Evolutionary conservation across 64 coral and sea anemone genomes (phyloP).

Genomic region (Acropora tenuis): DNA sequence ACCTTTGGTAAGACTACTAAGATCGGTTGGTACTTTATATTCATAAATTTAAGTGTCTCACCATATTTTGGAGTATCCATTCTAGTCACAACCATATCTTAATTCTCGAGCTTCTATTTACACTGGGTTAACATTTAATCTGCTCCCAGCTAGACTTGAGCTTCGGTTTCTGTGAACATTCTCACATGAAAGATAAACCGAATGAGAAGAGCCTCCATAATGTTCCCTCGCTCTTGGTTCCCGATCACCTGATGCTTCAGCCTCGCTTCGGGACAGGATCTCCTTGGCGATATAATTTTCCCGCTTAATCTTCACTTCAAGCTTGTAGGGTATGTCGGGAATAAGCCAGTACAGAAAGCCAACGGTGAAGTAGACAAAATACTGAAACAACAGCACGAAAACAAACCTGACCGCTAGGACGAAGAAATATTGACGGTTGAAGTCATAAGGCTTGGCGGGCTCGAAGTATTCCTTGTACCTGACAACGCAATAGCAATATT

Average conservation of each 20-base stretch:
- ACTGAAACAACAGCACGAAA: constrained; percentile 94
- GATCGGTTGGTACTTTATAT: too few relatives aligned
- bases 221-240: constrained; percentile 9
- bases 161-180: constrained; percentile 35
- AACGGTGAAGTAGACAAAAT: constrained; percentile 88
- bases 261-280: constrained; percentile 74
- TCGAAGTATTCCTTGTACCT: constrained; percentile 98
- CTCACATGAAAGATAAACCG: constrained; percentile 82
- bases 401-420: constrained; percentile 77
- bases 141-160: constrained; percentile 19
- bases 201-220: constrained; percentile 45
- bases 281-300: constrained; percentile 82
- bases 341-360: constrained; percentile 80
- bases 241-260: constrained; percentile 47
- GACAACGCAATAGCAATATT: not conserved
- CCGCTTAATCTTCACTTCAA: constrained; percentile 85
- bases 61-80: too few relatives aligned
- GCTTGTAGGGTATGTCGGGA: constrained; percentile 80
- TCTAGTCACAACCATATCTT: too few relatives aligned
- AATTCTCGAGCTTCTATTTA: not conserved
- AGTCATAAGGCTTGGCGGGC: constrained; percentile 76
- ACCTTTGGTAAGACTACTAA: too few relatives aligned
- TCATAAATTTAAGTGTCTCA: too few relatives aligned
- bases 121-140: constrained; percentile 5
- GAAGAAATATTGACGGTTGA: constrained; percentile 90